Percentiles rank a stretch among this genome's conserved stretches.
Conservation (phyloP, 2,888 invertebrate species). For the Calameuta pallipes region DNA sequence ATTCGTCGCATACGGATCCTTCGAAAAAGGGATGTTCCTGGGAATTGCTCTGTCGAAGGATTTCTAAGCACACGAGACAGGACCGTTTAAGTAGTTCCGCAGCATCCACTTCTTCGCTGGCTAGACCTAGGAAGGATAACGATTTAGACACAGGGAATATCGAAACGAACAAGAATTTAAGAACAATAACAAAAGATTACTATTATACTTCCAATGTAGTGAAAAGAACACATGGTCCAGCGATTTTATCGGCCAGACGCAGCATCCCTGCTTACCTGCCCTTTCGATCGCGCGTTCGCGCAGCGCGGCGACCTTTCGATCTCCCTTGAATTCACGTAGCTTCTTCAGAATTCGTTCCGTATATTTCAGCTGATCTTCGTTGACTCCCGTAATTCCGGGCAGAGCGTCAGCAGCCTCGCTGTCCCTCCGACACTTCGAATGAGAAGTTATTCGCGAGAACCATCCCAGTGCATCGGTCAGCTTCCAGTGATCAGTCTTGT, state of each 20-base stretch:
- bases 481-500: slow-evolving; percentile 42
- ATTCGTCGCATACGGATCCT: slow-evolving; percentile 56
- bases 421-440: background rate
- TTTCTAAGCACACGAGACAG: slow-evolving; percentile 51
- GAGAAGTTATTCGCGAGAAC: background rate
- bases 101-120: background rate
- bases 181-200: background rate
- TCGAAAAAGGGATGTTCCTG: slow-evolving; percentile 58
- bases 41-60: background rate
- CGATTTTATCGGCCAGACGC: too few relatives aligned
- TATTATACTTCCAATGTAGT: background rate
- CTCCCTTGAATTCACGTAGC: slow-evolving; percentile 40
- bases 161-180: background rate
- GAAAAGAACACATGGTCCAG: too few relatives aligned
- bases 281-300: slow-evolving; percentile 40
- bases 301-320: slow-evolving; percentile 32
- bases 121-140: background rate
- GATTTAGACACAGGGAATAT: too few relatives aligned
- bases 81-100: slow-evolving; percentile 23
- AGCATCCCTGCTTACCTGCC: slow-evolving; percentile 21
- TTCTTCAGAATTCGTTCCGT: slow-evolving; percentile 40
- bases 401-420: background rate
- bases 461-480: background rate
- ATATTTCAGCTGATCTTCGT: slow-evolving; percentile 34
- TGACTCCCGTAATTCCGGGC: slow-evolving; percentile 16